phyloP scores from a whole-genome alignment of 2,113 vertebrate species.

The Sorex araneus region DNA sequence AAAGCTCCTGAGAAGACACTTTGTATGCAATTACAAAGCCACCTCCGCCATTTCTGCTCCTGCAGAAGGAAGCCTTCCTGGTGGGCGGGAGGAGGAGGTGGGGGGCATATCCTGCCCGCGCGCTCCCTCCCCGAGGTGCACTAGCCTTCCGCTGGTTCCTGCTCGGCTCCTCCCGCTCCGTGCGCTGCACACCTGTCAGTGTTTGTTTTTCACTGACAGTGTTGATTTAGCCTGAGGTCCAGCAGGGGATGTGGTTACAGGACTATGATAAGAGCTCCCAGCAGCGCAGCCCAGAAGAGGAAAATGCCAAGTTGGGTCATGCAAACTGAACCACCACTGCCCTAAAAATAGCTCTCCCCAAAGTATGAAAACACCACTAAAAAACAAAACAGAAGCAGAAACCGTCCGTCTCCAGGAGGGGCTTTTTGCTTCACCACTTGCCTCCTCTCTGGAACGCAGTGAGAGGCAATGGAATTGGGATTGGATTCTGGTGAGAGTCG shows the following conservation, averaged over 20 bases:
- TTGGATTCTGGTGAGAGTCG: neutral
- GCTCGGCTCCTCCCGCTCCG: neutral
- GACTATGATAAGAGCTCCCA: constrained; percentile 53
- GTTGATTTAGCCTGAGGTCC: constrained; percentile 65
- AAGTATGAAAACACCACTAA: constrained; percentile 35
- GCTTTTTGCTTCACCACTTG: neutral
- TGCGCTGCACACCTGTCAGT: constrained; percentile 66
- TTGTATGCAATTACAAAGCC: no score
- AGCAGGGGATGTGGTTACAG: constrained; percentile 74
- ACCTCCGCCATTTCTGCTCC: neutral
- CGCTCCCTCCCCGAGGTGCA: neutral
- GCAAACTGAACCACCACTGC: constrained; percentile 7
- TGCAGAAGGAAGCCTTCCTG: neutral
- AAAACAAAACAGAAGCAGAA: constrained; percentile 34
- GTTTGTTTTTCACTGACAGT: constrained; percentile 73
- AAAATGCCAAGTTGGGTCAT: constrained; percentile 62
- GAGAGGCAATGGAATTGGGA: neutral
- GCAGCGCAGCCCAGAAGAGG: neutral
- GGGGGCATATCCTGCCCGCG: no score
- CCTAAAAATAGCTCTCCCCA: constrained; percentile 31
- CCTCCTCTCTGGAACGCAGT: neutral
- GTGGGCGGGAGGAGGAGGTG: neutral
- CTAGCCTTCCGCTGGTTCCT: neutral
- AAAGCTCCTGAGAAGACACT: no score
- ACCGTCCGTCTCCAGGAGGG: neutral